phyloP scores from a whole-genome alignment of 2,888 invertebrate genomes.

The Drosophila austrosaltans region DNA sequence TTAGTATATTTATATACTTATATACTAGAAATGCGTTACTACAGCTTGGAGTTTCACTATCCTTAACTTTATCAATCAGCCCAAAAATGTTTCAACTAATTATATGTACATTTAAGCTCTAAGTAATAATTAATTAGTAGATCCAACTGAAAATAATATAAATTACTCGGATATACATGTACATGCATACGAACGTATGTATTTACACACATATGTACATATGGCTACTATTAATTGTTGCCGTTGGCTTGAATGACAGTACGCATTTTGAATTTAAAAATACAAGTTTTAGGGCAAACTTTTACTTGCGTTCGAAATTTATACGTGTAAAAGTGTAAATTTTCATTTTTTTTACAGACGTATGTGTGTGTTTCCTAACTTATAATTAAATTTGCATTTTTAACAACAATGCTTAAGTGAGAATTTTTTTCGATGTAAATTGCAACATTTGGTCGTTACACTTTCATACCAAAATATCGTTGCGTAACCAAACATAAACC shows the following conservation, averaged over 20 bases:
- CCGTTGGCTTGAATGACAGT: constrained; percentile 7
- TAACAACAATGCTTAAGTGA: neutral
- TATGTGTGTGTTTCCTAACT: neutral
- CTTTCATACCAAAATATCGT: neutral
- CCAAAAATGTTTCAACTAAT: neutral
- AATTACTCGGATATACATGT: neutral
- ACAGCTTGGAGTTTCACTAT: neutral
- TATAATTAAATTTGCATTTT: neutral
- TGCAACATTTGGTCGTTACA: neutral
- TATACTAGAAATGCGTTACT: neutral
- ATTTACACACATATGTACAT: neutral
- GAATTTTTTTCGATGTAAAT: neutral
- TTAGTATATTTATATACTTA: no score
- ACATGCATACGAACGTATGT: neutral
- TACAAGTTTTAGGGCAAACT: constrained; percentile 13
- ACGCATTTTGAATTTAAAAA: constrained; percentile 16
- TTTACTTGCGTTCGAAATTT: constrained; percentile 14
- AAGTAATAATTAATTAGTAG: constrained; percentile 8
- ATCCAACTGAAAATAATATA: neutral
- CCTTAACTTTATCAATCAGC: neutral
- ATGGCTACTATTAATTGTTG: constrained; percentile 10
- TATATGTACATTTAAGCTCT: neutral
- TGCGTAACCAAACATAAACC: neutral
- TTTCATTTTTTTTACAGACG: constrained; percentile 6
- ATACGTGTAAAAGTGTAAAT: constrained; percentile 11